Conservation (phyloP, 2,888 invertebrate species). For the Nomada hirtipes region DNA sequence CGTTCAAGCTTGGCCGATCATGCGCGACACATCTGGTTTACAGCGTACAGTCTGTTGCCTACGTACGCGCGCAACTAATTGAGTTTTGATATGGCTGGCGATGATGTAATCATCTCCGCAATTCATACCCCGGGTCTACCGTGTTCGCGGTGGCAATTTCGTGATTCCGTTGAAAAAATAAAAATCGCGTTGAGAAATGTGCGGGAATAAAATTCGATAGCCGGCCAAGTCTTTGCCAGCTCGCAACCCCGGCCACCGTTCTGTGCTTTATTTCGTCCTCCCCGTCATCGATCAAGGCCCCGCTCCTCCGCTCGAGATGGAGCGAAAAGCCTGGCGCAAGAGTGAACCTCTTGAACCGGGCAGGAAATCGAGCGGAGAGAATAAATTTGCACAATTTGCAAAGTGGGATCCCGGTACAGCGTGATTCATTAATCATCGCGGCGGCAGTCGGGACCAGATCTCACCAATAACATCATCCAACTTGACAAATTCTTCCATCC, state of each 20-base stretch:
- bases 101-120: not conserved
- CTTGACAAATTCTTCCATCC: constrained; percentile 17
- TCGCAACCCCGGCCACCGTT: not conserved
- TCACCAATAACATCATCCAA: constrained; percentile 1
- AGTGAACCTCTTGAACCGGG: constrained; percentile 28
- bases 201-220: constrained; percentile 16
- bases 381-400: constrained; percentile 32
- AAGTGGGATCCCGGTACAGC: not conserved
- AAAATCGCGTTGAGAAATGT: constrained; percentile 9
- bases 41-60: not conserved
- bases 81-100: not conserved
- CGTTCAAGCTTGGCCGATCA: constrained; percentile 29
- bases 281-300: constrained; percentile 33
- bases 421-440: constrained; percentile 33
- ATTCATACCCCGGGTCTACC: not conserved
- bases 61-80: constrained; percentile 1
- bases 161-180: not conserved
- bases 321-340: constrained; percentile 11
- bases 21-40: constrained; percentile 16
- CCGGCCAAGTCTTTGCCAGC: constrained; percentile 1
- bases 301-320: not conserved
- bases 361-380: constrained; percentile 38
- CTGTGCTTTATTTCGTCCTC: constrained; percentile 10
- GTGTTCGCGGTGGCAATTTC: not conserved
- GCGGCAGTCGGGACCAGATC: not conserved